A percentile compares a stretch with the other conserved stretches of the same genome.
Conservation (phyloP, 2,888 invertebrate species). For the Latheticus oryzae region DNA sequence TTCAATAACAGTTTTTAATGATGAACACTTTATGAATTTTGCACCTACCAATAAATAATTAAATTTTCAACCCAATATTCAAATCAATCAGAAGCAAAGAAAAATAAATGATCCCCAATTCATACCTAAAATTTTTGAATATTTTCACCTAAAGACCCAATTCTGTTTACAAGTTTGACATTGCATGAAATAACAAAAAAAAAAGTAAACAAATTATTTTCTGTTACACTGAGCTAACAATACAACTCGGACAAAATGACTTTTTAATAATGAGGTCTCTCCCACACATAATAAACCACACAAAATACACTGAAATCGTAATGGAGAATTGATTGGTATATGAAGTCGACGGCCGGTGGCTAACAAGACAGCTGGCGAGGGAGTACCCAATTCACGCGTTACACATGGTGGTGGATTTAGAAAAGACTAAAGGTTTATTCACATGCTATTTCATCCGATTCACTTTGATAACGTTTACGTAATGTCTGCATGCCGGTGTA, state of each 20-base stretch:
- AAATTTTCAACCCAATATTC: too few relatives aligned
- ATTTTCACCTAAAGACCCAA: too few relatives aligned
- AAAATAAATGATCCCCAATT: too few relatives aligned
- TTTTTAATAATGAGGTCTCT: constrained; percentile 61
- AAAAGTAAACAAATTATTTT: constrained; percentile 38
- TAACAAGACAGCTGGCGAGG: constrained; percentile 56
- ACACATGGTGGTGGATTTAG: constrained; percentile 37
- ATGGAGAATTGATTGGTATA: constrained; percentile 62
- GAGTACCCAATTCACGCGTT: constrained; percentile 37
- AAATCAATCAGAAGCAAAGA: too few relatives aligned
- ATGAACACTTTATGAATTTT: too few relatives aligned
- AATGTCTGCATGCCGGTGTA: constrained; percentile 1
- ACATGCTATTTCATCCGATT: constrained; percentile 3
- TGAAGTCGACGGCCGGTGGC: constrained; percentile 46
- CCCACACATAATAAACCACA: constrained; percentile 56
- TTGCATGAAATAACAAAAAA: constrained; percentile 32
- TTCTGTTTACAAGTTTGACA: background rate
- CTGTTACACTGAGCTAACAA: constrained; percentile 24
- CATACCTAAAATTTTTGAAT: too few relatives aligned
- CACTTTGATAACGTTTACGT: constrained; percentile 15
- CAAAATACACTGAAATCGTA: constrained; percentile 53
- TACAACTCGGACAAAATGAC: constrained; percentile 53
- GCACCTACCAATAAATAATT: too few relatives aligned
- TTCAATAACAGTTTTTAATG: too few relatives aligned
- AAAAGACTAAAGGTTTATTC: constrained; percentile 25